Percentiles rank a stretch among this genome's conserved stretches.
Conservation (phyloP, 2,113 vertebrate genomes). For the Microcebus murinus region DNA sequence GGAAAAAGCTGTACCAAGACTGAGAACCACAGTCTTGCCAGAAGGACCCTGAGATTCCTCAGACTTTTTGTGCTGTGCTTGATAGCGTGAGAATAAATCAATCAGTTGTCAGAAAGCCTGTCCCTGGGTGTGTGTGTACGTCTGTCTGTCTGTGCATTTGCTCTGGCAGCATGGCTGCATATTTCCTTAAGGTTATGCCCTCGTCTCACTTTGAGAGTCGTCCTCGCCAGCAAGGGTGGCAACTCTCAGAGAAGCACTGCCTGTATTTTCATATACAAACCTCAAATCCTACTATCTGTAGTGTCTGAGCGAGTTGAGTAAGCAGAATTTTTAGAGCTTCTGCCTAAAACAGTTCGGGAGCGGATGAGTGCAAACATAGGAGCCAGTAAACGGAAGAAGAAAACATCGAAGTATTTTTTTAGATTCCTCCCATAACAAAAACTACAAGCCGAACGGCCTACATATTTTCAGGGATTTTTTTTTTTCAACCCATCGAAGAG, state of each 20-base stretch:
- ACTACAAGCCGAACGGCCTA: background rate
- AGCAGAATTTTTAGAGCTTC: background rate
- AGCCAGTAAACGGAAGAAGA: background rate
- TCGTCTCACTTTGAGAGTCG: background rate
- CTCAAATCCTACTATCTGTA: background rate
- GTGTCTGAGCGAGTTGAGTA: background rate
- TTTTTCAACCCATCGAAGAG: background rate
- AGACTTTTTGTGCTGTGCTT: too few species aligned
- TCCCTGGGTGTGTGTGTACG: background rate
- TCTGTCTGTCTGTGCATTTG: background rate
- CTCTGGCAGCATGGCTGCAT: accelerated
- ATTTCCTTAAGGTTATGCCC: background rate
- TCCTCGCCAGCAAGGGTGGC: too few species aligned
- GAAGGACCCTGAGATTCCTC: background rate
- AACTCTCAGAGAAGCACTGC: background rate
- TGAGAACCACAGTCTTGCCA: background rate
- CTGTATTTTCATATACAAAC: background rate
- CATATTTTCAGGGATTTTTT: background rate
- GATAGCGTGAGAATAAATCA: too few species aligned
- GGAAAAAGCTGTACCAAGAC: background rate
- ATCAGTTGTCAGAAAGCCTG: background rate
- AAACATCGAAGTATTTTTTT: background rate
- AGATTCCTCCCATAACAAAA: background rate
- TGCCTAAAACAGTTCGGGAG: background rate
- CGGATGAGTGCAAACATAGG: background rate